Evolutionary conservation across 2,888 invertebrate species (phyloP).

Genomic region (Brassicogethes aeneus): DNA sequence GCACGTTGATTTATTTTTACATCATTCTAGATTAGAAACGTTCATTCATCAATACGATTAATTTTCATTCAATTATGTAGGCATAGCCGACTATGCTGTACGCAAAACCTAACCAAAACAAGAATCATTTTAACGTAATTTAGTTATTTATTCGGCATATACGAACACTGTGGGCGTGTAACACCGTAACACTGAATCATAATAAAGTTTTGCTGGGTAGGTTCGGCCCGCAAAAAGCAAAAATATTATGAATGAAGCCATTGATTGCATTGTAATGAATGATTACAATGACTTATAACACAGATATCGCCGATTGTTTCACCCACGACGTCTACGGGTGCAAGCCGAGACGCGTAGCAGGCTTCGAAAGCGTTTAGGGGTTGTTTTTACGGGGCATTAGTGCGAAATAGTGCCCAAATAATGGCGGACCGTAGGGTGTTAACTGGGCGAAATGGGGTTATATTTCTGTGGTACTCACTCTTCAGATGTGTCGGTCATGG

Average conservation of each 20-base stretch:
- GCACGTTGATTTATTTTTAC: too few species aligned
- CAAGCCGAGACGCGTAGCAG: too few species aligned
- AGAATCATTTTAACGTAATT: too few species aligned
- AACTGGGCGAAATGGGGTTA: slow-evolving; percentile 11
- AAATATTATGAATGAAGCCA: slow-evolving; percentile 30
- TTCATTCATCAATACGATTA: too few species aligned
- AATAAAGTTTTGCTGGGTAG: slow-evolving; percentile 24
- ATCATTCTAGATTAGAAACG: too few species aligned
- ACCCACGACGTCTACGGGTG: slow-evolving; percentile 10
- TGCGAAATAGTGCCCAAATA: slow-evolving; percentile 23
- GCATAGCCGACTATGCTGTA: too few species aligned
- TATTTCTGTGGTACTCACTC: slow-evolving; percentile 64
- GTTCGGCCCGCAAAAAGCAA: slow-evolving; percentile 25
- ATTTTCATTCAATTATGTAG: too few species aligned
- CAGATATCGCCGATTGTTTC: slow-evolving; percentile 15
- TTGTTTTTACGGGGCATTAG: too few species aligned
- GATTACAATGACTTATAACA: slow-evolving; percentile 28
- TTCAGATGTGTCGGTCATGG: slow-evolving; percentile 88
- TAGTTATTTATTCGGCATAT: too few species aligned
- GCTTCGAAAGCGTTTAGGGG: too few species aligned
- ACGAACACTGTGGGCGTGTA: slow-evolving; percentile 25
- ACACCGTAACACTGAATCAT: slow-evolving; percentile 25
- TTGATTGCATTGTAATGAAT: slow-evolving; percentile 33
- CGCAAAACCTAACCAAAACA: too few species aligned
- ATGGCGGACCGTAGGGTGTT: slow-evolving; percentile 28